Conservation (phyloP, 2,888 invertebrate genomes). For the Cyrtodaria siliqua region DNA sequence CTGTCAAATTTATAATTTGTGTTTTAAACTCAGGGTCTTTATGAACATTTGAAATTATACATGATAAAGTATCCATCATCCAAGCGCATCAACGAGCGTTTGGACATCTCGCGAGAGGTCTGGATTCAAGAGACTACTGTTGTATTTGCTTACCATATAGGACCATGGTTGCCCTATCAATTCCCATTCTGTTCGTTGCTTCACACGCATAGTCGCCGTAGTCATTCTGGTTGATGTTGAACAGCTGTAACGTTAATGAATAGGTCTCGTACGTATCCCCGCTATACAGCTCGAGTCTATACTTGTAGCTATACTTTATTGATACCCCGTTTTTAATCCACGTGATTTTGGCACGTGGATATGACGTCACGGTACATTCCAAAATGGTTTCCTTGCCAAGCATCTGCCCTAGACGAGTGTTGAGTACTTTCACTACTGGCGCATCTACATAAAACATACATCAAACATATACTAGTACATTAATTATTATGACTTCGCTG, state of each 20-base stretch:
- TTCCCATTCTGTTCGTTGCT: conserved; percentile 70
- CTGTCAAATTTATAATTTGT: no score
- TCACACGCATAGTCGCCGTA: conserved; percentile 74
- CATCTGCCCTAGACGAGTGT: conserved; percentile 77
- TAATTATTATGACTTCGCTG: no score
- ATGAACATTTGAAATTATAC: no score
- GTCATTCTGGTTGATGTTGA: conserved; percentile 65
- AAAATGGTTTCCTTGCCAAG: conserved; percentile 80
- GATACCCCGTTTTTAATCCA: conserved; percentile 73
- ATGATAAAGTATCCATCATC: no score
- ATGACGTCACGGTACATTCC: conserved; percentile 81
- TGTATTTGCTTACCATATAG: conserved; percentile 70
- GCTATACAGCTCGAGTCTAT: conserved; percentile 67
- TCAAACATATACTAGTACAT: no score
- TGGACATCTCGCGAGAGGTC: no score
- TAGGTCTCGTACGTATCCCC: conserved; percentile 65
- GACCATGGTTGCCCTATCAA: conserved; percentile 60
- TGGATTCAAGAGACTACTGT: no score
- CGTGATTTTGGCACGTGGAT: conserved; percentile 74
- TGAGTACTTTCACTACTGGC: conserved; percentile 78
- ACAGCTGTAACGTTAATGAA: conserved; percentile 67
- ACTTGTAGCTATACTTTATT: conserved; percentile 69
- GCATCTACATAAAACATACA: conserved; percentile 66
- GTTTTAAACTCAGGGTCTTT: no score
- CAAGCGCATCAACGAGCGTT: no score